Percentiles rank a stretch among this genome's conserved stretches.
Evolutionary conservation across 2,888 invertebrate species (phyloP).

Genomic region (Agriopis aurantiaria): DNA sequence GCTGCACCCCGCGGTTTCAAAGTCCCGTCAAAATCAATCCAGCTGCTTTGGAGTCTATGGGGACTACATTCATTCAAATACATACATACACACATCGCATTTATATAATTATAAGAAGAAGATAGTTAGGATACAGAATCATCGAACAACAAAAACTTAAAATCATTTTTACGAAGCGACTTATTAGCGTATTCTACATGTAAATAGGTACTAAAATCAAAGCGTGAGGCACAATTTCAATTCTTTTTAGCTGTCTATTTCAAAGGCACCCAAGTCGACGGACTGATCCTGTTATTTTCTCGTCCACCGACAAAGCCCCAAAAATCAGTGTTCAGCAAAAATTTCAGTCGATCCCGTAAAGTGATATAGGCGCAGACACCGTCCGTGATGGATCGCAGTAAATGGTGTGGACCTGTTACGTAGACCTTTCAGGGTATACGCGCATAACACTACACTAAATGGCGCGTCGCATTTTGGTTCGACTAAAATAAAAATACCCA

Average conservation of each 20-base stretch:
- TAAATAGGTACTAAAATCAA: neutral
- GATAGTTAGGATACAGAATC: too few relatives aligned
- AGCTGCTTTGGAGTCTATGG: too few relatives aligned
- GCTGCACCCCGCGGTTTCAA: too few relatives aligned
- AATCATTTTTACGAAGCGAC: too few relatives aligned
- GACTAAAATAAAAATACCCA: neutral
- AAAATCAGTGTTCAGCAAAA: slow-evolving; percentile 58
- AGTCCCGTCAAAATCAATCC: too few relatives aligned
- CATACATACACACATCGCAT: too few relatives aligned
- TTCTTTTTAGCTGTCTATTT: slow-evolving; percentile 25
- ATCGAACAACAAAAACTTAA: too few relatives aligned
- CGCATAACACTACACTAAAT: neutral
- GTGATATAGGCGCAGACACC: slow-evolving; percentile 68
- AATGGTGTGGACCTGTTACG: slow-evolving; percentile 63
- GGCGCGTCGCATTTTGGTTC: neutral
- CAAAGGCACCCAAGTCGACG: slow-evolving; percentile 32
- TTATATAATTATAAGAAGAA: too few relatives aligned
- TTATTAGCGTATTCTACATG: too few relatives aligned
- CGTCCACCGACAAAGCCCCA: slow-evolving; percentile 34
- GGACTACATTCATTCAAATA: too few relatives aligned
- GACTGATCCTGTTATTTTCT: slow-evolving; percentile 36
- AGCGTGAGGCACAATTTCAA: slow-evolving; percentile 15
- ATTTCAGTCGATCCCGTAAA: slow-evolving; percentile 70
- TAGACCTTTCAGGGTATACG: slow-evolving; percentile 7
- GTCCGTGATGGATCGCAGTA: slow-evolving; percentile 76